Evolutionary conservation across 2,797 vertebrate genomes (phyloP).

Genomic region (Apogon talboti): DNA sequence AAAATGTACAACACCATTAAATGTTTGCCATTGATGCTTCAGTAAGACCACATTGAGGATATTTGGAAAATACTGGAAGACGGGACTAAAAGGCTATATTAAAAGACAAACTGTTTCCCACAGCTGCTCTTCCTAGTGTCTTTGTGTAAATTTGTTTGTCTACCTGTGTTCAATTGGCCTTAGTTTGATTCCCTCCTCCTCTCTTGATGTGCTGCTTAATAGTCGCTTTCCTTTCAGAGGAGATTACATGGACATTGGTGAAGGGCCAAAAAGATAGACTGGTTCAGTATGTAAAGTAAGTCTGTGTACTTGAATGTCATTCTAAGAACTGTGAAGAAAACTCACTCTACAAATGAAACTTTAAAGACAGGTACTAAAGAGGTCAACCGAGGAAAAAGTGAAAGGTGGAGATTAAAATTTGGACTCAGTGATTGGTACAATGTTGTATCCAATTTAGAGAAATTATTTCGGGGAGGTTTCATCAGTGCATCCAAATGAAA

Average conservation of each 20-base stretch:
- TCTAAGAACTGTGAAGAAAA: slow-evolving; percentile 62
- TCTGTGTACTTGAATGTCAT: slow-evolving; percentile 63
- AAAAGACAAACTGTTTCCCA: slow-evolving; percentile 15
- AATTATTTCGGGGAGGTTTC: not conserved
- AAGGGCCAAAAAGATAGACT: slow-evolving; percentile 58
- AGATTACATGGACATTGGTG: slow-evolving; percentile 70
- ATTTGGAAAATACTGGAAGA: slow-evolving; percentile 25
- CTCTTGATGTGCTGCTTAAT: slow-evolving; percentile 70
- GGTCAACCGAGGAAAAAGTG: not conserved
- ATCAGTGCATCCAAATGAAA: not conserved
- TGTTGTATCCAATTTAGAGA: not conserved
- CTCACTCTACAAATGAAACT: slow-evolving; percentile 12
- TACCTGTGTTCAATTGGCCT: slow-evolving; percentile 70
- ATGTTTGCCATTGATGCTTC: slow-evolving; percentile 2
- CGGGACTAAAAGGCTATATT: slow-evolving; percentile 7
- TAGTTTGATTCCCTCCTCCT: slow-evolving; percentile 68
- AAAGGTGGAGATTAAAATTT: slow-evolving; percentile 21
- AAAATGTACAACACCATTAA: not conserved
- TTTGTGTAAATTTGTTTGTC: slow-evolving; percentile 71
- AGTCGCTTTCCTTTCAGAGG: slow-evolving; percentile 68
- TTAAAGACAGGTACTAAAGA: slow-evolving; percentile 13
- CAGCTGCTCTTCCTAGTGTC: slow-evolving; percentile 37
- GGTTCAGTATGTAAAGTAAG: slow-evolving; percentile 42
- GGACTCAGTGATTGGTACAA: slow-evolving; percentile 9
- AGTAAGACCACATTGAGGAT: not conserved